Conservation (phyloP, 35 echinoderm and acorn worm species). For the Lytechinus pictus region DNA sequence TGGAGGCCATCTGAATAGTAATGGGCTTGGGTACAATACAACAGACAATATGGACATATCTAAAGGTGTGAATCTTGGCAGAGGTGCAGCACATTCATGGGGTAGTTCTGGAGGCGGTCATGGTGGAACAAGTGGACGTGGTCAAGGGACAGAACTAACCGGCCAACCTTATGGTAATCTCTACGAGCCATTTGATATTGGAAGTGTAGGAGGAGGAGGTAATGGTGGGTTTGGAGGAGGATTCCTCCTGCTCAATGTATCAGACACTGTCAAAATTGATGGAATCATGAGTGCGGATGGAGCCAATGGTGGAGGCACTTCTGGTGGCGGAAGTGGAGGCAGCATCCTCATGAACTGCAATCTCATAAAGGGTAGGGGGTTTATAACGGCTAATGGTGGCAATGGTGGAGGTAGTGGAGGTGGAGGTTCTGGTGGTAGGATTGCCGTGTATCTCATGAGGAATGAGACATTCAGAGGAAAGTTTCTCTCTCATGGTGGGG, state of each 20-base stretch:
- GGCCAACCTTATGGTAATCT: constrained; percentile 95
- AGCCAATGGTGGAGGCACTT: constrained; percentile 24
- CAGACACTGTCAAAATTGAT: constrained; percentile 70
- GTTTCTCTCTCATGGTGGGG: constrained; percentile 75
- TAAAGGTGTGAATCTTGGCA: constrained; percentile 66
- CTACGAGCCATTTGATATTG: constrained; percentile 89
- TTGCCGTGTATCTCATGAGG: constrained; percentile 75
- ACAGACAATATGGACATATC: constrained; percentile 47
- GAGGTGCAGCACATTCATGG: constrained; percentile 46
- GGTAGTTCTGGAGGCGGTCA: constrained; percentile 87
- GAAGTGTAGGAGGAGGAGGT: constrained; percentile 79
- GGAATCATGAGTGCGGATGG: constrained; percentile 87
- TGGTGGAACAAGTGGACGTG: constrained; percentile 83
- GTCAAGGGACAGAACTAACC: constrained; percentile 57
- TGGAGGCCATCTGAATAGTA: constrained; percentile 73
- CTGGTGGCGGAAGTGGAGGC: constrained; percentile 79
- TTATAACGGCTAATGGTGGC: constrained; percentile 73
- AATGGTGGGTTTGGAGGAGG: constrained; percentile 76
- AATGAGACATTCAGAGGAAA: constrained; percentile 79
- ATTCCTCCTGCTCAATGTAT: constrained; percentile 76
- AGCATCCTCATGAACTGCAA: constrained; percentile 65
- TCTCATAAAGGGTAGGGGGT: constrained; percentile 65
- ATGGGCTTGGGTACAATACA: constrained; percentile 67
- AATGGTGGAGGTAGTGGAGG: constrained; percentile 39
- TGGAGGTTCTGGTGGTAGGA: constrained; percentile 79